These are phyloP conservation scores for Anabacerthia variegaticeps DNA, from an alignment of 2,797 vertebrate species.

Conservation along the genomic window DNA sequence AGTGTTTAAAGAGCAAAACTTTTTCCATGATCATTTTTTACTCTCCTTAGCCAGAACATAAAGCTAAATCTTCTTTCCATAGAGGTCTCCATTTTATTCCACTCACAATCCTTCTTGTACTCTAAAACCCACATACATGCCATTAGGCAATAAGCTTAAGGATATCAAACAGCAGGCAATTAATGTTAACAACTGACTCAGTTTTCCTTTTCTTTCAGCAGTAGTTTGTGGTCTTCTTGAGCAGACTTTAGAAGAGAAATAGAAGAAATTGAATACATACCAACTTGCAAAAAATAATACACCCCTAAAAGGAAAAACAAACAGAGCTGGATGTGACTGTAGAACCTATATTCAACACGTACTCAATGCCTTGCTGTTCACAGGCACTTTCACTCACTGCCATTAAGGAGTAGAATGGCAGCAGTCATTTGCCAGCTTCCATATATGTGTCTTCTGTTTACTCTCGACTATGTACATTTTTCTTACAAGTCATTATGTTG, in stretches of 20 bases:
- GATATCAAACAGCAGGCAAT: background rate
- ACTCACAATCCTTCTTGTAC: background rate
- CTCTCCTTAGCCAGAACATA: background rate
- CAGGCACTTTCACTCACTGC: background rate
- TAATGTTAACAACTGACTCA: slow-evolving; percentile 2
- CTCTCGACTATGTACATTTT: background rate
- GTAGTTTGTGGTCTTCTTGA: background rate
- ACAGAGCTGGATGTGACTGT: background rate
- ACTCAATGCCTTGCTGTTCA: background rate
- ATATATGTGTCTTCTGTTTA: background rate
- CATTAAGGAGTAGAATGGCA: background rate
- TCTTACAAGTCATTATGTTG: background rate
- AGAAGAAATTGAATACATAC: background rate
- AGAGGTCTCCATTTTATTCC: background rate
- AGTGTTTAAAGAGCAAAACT: background rate
- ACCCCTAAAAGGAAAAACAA: background rate
- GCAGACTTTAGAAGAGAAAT: background rate
- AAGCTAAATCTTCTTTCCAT: background rate
- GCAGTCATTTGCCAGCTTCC: background rate
- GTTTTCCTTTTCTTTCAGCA: slow-evolving; percentile 11
- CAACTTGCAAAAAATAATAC: background rate
- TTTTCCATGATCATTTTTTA: background rate
- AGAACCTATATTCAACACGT: background rate
- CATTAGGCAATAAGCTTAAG: background rate
- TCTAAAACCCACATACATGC: background rate